Conservation (phyloP, 2,888 invertebrate species). For the Caenorhabditis zanzibari region DNA sequence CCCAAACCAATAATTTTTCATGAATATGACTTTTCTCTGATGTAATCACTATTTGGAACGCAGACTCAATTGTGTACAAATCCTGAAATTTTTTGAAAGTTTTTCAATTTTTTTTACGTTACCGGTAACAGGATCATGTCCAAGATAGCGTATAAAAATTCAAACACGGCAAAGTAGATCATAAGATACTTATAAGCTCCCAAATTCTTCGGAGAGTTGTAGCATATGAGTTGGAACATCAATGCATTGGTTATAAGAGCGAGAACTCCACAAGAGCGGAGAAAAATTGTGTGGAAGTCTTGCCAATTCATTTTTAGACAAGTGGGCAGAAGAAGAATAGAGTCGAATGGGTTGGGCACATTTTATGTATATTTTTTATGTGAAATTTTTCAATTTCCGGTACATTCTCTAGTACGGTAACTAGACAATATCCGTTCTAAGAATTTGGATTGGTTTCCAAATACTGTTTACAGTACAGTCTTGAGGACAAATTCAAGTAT, state of each 20-base stretch:
- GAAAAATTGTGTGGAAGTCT: background rate
- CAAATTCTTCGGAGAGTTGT: constrained; percentile 15
- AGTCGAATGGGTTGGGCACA: no score
- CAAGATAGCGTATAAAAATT: background rate
- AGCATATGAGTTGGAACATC: constrained; percentile 10
- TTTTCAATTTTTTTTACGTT: no score
- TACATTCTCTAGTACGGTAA: no score
- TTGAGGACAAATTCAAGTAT: no score
- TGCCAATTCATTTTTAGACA: constrained; percentile 5
- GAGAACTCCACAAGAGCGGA: background rate
- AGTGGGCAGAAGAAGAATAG: background rate
- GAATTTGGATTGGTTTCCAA: no score
- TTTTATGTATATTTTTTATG: no score
- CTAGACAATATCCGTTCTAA: no score
- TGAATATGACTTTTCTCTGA: background rate
- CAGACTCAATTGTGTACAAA: constrained; percentile 20
- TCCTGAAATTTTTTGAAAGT: background rate
- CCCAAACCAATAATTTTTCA: background rate
- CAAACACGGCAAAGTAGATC: constrained; percentile 38
- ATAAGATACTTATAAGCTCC: constrained; percentile 39
- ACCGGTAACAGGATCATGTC: constrained; percentile 20
- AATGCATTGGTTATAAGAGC: constrained; percentile 4
- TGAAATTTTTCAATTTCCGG: no score
- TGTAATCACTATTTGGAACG: background rate
- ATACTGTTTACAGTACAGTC: no score